Base-by-base conservation (phyloP, 2,888 invertebrate genomes). In the Hydraecia micacea region DNA sequence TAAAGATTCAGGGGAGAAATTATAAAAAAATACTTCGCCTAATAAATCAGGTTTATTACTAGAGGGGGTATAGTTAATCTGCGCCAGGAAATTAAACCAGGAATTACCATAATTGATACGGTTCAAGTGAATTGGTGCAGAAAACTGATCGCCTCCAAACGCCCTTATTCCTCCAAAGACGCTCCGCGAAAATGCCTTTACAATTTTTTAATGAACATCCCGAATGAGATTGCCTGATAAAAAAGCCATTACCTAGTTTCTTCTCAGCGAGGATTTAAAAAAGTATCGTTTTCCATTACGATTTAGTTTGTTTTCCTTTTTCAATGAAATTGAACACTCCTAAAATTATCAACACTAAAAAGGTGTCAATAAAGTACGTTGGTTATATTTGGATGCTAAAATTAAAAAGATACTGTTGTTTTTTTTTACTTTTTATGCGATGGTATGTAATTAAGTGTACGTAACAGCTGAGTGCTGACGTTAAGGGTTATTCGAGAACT, bases 51-150 rank as follows among this genome's bases (percentile, higher is more conserved):
- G 94, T 95, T 96, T 96, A 96, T 95, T 93, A 93, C 94, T 90
- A 88, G 91, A 91, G 93, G 94, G 93, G 93, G 92, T 89, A 89
- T 93, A 92, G 95, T 95, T 96, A 96, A 96, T 96, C 95, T 93
- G 92, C 89, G 86, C 86, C 96, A 96, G 97, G 97, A 97, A 97
- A 96, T 97, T 97, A 96, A 97, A 96, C 93, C 91, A 87, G 92
- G 95, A 93, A 96, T 97, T 96, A 95, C 94, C 96, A 97, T 97
- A 97, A 97, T 96, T 96, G 96, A 96, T 96, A 96, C 96, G 95
- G 93, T 94, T 95, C 92, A 88, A 91, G 94, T 92, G 95, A 93
- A 96, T 92, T 93, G 93, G 94, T 87, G 95, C 93, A 93, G 96
- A 96, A 96, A 96, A 96, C 95, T 93, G 94, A 96, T 95, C 94